Conservation (phyloP, 2,113 vertebrate species). For the Ceyx cyanopectus region DNA sequence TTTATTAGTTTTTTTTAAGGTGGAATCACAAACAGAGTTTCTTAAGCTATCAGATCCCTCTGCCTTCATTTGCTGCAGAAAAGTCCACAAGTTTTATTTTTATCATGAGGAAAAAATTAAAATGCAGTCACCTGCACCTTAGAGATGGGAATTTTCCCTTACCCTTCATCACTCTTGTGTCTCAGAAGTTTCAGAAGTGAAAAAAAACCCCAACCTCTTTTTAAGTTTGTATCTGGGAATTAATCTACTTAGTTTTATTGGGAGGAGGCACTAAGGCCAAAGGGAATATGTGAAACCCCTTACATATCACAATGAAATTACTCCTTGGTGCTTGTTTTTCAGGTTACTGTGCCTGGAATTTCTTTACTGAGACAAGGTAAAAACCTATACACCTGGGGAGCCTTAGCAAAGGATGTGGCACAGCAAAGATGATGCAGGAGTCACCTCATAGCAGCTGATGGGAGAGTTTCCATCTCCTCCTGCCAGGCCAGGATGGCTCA, state of each 20-base stretch:
- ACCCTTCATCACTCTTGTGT: neutral
- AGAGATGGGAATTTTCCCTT: neutral
- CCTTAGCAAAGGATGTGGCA: neutral
- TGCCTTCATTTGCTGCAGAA: neutral
- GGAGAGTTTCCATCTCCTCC: neutral
- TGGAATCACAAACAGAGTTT: neutral
- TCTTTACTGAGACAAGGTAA: neutral
- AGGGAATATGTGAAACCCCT: neutral
- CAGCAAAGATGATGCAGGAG: neutral
- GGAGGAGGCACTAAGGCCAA: neutral
- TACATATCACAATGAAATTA: neutral
- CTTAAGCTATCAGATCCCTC: neutral
- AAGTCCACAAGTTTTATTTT: neutral
- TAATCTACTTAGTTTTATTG: neutral
- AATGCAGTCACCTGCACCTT: neutral
- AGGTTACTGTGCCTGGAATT: neutral
- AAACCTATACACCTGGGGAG: neutral
- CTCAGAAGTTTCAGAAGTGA: neutral
- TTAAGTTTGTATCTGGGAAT: neutral
- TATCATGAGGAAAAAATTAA: neutral
- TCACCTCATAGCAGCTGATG: accelerated
- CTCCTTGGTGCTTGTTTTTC: neutral
- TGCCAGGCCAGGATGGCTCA: neutral
- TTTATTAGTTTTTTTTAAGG: neutral
- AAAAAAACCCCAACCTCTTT: neutral